Conservation (phyloP, 2,113 vertebrate genomes). For the Labeo rohita region DNA sequence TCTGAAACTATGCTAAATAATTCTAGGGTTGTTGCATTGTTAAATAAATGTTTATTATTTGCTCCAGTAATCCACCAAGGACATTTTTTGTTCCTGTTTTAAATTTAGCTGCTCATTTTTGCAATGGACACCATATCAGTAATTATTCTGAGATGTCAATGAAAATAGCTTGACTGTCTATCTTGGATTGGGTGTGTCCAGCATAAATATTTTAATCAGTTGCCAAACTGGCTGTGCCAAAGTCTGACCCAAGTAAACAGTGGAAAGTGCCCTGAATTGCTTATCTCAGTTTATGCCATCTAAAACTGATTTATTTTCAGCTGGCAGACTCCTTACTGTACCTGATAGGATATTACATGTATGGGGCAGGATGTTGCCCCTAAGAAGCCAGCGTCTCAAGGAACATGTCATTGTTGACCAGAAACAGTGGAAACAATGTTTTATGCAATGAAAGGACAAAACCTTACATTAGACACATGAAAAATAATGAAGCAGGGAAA, state of each 20-base stretch:
- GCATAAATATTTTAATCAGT: background rate
- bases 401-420: background rate
- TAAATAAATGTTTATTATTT: background rate
- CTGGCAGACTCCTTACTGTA: background rate
- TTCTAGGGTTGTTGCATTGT: background rate
- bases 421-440: background rate
- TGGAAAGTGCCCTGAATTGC: background rate
- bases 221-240: background rate
- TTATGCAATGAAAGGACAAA: background rate
- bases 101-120: background rate
- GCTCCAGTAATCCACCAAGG: background rate
- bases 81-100: background rate
- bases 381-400: background rate
- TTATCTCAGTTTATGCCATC: slow-evolving; percentile 7
- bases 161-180: background rate
- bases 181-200: background rate
- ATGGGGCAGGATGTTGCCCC: background rate
- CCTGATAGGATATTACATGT: background rate
- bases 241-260: background rate
- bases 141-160: background rate
- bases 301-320: slow-evolving; percentile 4
- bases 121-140: background rate
- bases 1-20: background rate
- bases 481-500: background rate
- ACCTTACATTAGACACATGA: background rate